Percentiles rank a stretch among this genome's conserved stretches.
Conservation (phyloP, 2,888 invertebrate species). For the Epinotia ramella region DNA sequence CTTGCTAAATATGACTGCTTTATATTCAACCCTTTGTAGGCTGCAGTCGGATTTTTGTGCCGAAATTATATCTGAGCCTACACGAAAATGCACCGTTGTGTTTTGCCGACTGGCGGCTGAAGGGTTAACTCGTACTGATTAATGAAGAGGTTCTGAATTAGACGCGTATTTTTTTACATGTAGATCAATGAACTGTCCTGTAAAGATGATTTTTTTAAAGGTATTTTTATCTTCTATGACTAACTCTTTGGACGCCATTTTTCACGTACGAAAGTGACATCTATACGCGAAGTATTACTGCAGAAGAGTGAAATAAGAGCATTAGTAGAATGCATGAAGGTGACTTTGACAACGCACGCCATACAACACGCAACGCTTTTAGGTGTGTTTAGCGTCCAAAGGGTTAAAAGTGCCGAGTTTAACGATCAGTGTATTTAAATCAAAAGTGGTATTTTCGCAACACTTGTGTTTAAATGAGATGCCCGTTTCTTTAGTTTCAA, state of each 20-base stretch:
- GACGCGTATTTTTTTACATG: slow-evolving; percentile 8
- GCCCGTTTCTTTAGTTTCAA: neutral
- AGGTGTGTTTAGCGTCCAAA: no score
- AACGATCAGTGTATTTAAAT: neutral
- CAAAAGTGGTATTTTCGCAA: neutral
- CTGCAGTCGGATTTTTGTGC: neutral
- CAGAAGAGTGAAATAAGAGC: no score
- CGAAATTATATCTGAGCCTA: neutral
- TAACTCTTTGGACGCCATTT: neutral
- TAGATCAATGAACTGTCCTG: neutral
- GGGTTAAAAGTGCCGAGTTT: no score
- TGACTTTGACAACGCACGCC: no score
- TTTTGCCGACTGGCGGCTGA: no score
- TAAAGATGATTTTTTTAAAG: neutral
- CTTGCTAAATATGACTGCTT: slow-evolving; percentile 70
- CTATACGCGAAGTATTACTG: no score
- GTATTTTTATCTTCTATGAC: neutral
- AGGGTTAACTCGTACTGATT: slow-evolving; percentile 2
- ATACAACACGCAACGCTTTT: no score
- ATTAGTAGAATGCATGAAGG: no score
- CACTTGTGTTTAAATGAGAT: neutral
- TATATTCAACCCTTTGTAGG: slow-evolving; percentile 61
- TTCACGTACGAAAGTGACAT: no score
- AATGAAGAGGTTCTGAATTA: neutral
- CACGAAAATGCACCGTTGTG: neutral